phyloP scores from a whole-genome alignment of 2,113 vertebrate genomes.

The Neotragus pygmaeus region DNA sequence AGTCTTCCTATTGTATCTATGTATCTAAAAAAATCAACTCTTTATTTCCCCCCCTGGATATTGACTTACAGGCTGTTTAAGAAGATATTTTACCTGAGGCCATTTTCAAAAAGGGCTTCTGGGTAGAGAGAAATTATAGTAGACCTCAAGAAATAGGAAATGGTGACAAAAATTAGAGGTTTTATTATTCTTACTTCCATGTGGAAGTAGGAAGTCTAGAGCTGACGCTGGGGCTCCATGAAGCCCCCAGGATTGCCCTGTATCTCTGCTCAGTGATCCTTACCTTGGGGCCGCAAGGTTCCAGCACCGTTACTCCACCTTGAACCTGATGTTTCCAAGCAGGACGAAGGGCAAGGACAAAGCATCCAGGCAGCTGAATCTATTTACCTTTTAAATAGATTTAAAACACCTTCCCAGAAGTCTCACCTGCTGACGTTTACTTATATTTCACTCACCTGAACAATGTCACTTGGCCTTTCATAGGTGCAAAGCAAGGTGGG shows the following conservation, averaged over 20 bases:
- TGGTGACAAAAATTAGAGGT: neutral
- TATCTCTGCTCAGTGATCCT: neutral
- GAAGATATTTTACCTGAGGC: neutral
- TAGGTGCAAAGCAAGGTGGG: neutral
- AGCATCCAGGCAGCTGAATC: neutral
- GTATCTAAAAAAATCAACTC: neutral
- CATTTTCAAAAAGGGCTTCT: neutral
- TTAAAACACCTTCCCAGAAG: neutral
- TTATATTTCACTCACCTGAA: neutral
- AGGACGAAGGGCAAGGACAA: neutral
- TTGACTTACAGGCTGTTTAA: neutral
- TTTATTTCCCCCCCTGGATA: neutral
- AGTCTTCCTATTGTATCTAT: neutral
- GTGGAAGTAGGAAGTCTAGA: neutral
- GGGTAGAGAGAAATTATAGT: neutral
- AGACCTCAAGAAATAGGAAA: neutral
- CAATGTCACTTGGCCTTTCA: neutral
- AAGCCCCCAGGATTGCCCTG: neutral
- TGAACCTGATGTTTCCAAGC: neutral
- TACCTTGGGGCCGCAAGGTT: neutral
- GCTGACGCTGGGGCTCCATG: neutral
- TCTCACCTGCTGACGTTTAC: neutral
- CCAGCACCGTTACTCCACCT: rapidly evolving
- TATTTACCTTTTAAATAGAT: neutral
- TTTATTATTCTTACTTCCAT: neutral